phyloP scores from a whole-genome alignment of 2,797 vertebrate genomes.

The Eleutherodactylus coqui region DNA sequence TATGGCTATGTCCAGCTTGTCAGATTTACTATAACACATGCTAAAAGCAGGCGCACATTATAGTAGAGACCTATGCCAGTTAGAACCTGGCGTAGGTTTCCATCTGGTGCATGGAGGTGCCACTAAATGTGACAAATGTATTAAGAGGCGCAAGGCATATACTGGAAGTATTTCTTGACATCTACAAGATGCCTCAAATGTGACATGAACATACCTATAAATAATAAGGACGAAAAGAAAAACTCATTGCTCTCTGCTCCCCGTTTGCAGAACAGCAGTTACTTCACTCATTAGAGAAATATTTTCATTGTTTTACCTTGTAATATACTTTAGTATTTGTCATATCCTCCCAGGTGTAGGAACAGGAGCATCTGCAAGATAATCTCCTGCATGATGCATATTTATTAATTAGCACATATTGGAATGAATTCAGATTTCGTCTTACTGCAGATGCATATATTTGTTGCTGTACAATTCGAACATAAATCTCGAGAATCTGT shows the following conservation, averaged over 20 bases:
- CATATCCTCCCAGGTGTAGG: conserved; percentile 66
- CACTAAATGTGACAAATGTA: no score
- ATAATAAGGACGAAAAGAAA: no score
- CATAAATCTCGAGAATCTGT: conserved; percentile 72
- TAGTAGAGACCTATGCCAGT: no score
- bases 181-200: no score
- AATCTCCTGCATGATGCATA: conserved; percentile 69
- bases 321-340: conserved; percentile 66
- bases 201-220: neutral
- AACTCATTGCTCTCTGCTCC: neutral
- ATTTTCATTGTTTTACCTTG: conserved; percentile 64
- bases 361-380: conserved; percentile 59
- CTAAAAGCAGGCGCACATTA: no score
- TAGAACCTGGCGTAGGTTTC: no score
- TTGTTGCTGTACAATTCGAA: conserved; percentile 66
- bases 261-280: neutral
- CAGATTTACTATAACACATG: no score
- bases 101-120: no score
- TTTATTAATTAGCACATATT: conserved; percentile 70
- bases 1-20: no score
- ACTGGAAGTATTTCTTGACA: no score
- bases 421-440: conserved; percentile 62
- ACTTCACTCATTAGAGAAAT: conserved; percentile 51
- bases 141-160: no score
- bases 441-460: conserved; percentile 66